phyloP scores from a whole-genome alignment of 1,140 invertebrate genomes.

The Trichogramma pretiosum region DNA sequence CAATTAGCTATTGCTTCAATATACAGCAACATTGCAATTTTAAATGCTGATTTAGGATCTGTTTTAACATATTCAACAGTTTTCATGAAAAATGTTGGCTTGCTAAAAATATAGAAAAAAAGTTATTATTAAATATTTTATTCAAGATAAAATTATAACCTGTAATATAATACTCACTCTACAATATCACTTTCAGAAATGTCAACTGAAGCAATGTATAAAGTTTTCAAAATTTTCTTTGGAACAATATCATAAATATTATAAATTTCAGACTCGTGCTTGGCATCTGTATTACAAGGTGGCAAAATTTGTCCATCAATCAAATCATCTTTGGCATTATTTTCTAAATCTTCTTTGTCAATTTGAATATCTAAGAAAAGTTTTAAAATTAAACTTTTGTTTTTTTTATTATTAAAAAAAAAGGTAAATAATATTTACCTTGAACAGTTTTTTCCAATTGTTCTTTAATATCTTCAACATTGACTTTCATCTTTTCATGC shows the following conservation, averaged over 20 bases:
- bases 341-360: slow-evolving; percentile 24
- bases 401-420: slow-evolving; percentile 5
- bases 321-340: slow-evolving; percentile 20
- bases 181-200: slow-evolving; percentile 24
- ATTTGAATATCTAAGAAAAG: slow-evolving; percentile 30
- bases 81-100: slow-evolving; percentile 23
- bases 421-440: slow-evolving; percentile 30
- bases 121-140: background rate
- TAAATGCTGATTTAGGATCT: slow-evolving; percentile 23
- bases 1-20: slow-evolving; percentile 37
- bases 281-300: slow-evolving; percentile 43
- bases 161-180: slow-evolving; percentile 24
- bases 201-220: slow-evolving; percentile 29
- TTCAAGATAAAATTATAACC: slow-evolving; percentile 6
- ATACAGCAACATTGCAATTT: slow-evolving; percentile 39
- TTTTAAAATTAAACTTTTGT: slow-evolving; percentile 7
- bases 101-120: slow-evolving; percentile 18
- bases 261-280: slow-evolving; percentile 38
- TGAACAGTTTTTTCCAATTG: slow-evolving; percentile 42
- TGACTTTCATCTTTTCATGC: slow-evolving; percentile 41
- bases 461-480: slow-evolving; percentile 41
- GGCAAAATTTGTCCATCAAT: slow-evolving; percentile 28
- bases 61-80: slow-evolving; percentile 20
- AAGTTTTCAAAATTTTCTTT: slow-evolving; percentile 31
- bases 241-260: slow-evolving; percentile 42